Conservation (phyloP, 2,797 vertebrate genomes). For the Margarornis squamiger region DNA sequence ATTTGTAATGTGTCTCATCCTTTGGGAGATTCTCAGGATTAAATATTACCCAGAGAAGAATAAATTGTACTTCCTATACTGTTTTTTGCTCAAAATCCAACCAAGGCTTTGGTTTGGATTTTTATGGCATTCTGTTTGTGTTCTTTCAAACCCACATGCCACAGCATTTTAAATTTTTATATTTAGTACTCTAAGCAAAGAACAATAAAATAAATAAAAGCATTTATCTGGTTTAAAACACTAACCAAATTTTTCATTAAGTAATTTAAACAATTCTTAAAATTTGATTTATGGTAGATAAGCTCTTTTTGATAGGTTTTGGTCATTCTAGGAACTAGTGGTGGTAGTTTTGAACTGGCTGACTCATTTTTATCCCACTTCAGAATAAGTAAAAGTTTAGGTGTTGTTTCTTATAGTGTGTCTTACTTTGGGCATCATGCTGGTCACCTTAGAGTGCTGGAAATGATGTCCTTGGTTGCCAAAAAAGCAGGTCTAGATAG, state of each 20-base stretch:
- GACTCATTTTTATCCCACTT: not conserved
- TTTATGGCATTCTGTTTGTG: not conserved
- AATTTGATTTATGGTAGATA: not conserved
- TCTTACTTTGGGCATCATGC: not conserved
- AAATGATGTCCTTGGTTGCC: not conserved
- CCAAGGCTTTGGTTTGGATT: not conserved
- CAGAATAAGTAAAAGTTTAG: not conserved
- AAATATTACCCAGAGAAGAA: not conserved
- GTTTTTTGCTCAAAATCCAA: not conserved
- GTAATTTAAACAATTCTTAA: not conserved
- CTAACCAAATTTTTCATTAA: not conserved
- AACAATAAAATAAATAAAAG: not conserved
- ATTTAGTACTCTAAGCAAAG: not conserved
- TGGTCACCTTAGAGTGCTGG: not conserved
- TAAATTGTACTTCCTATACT: not conserved
- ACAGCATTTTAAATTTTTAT: not conserved
- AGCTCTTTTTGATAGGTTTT: not conserved
- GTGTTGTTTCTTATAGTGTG: rapidly evolving
- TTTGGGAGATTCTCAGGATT: not conserved
- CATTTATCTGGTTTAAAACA: not conserved
- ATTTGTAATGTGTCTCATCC: not conserved
- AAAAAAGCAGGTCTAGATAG: not conserved
- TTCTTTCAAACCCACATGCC: not conserved
- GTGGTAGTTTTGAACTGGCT: not conserved
- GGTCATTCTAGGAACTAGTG: not conserved